Percentiles rank a stretch among this genome's conserved stretches.
Conservation (phyloP, 1,140 invertebrate species). For the Parasteatoda tepidariorum region DNA sequence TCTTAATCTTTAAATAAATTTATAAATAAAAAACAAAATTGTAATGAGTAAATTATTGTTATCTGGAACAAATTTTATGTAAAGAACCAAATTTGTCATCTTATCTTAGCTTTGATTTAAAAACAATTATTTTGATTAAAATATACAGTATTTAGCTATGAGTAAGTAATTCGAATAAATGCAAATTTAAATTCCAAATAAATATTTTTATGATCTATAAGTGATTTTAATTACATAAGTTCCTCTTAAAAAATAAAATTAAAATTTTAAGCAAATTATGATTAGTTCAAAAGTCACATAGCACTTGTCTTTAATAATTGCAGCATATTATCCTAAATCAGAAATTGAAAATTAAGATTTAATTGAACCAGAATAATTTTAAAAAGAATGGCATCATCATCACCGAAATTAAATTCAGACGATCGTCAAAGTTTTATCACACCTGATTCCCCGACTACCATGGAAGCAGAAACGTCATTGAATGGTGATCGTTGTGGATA, state of each 20-base stretch:
- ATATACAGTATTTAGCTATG: too few relatives aligned
- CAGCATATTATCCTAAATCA: background rate
- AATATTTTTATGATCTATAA: background rate
- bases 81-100: too few relatives aligned
- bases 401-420: background rate
- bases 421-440: slow-evolving; percentile 2
- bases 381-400: background rate
- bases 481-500: slow-evolving; percentile 8
- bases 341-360: background rate
- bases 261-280: background rate
- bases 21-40: too few relatives aligned
- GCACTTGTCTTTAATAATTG: background rate
- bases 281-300: background rate
- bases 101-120: too few relatives aligned
- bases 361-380: background rate
- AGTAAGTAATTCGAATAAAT: background rate
- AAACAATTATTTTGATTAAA: too few relatives aligned
- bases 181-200: background rate
- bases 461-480: background rate
- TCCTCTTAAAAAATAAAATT: background rate
- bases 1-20: too few relatives aligned
- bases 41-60: too few relatives aligned
- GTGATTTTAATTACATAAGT: background rate
- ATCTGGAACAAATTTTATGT: too few relatives aligned
- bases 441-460: background rate